Percentiles rank a stretch among this genome's conserved stretches.
Evolutionary conservation across 2,797 vertebrate species (phyloP).

Genomic region (Lacerta viridis): DNA sequence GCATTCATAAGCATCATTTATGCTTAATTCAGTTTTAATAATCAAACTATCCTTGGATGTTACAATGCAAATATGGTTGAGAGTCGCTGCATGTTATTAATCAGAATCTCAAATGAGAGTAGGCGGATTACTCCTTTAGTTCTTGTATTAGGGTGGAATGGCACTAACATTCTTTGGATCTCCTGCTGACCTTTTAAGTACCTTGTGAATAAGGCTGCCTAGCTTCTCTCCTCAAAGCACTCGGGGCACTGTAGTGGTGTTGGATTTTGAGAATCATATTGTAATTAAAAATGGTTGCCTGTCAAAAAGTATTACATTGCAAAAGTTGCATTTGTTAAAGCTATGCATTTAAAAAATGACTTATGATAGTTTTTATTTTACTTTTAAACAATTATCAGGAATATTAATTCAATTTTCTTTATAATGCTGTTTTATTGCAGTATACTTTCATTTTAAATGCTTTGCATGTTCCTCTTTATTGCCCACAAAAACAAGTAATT

Average conservation of each 20-base stretch:
- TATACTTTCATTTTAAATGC: neutral
- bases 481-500: neutral
- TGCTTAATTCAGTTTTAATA: conserved; percentile 19
- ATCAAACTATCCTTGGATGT: conserved; percentile 2
- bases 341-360: neutral
- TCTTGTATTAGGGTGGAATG: neutral
- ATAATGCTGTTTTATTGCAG: neutral
- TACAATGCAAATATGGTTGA: conserved; percentile 15
- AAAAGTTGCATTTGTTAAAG: neutral
- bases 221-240: neutral
- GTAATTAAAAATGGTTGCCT: neutral
- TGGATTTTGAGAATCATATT: neutral
- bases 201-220: conserved; percentile 1
- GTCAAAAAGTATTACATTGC: neutral
- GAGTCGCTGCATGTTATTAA: neutral
- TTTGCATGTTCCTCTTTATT: conserved; percentile 7
- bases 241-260: neutral
- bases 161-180: conserved; percentile 2
- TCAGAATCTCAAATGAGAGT: neutral
- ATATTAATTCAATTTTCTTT: neutral
- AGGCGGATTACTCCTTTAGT: neutral
- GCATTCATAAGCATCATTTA: conserved; percentile 1
- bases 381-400: neutral
- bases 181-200: conserved; percentile 1
- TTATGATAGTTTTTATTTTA: neutral